Conservation (phyloP, 2,888 invertebrate species). For the Pyrochroa serraticornis region DNA sequence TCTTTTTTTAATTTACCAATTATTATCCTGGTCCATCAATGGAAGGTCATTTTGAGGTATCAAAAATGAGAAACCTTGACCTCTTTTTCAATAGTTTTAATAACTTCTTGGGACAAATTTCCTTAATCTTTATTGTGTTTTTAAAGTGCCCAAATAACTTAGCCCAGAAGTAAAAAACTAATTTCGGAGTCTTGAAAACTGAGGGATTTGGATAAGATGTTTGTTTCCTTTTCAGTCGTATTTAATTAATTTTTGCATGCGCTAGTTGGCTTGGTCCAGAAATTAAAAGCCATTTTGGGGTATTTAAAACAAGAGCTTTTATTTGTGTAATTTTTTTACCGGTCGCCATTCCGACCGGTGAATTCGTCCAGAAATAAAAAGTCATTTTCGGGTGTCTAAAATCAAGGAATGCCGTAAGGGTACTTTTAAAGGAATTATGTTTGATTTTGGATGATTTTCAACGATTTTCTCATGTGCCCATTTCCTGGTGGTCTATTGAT, state of each 20-base stretch:
- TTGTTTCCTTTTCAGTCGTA: not conserved
- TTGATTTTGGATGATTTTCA: slow-evolving; percentile 2
- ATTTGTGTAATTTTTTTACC: not conserved
- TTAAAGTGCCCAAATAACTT: not conserved
- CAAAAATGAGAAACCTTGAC: not conserved
- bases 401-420: too few species aligned
- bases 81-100: not conserved
- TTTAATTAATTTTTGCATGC: not conserved
- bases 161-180: not conserved
- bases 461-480: not conserved
- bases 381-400: too few species aligned
- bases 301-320: not conserved
- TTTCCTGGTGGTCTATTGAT: not conserved
- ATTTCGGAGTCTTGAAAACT: too few species aligned
- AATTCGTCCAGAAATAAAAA: too few species aligned
- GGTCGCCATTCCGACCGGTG: too few species aligned
- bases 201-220: not conserved
- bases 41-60: not conserved
- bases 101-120: too few species aligned
- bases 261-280: not conserved
- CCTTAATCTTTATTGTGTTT: not conserved
- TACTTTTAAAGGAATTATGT: not conserved
- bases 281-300: not conserved
- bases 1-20: not conserved
- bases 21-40: not conserved